Evolutionary conservation across 2,113 vertebrate species (phyloP), one percentile per base, ranked within the genome.

Genomic region (Calyptommatus sinebrachiatus): DNA sequence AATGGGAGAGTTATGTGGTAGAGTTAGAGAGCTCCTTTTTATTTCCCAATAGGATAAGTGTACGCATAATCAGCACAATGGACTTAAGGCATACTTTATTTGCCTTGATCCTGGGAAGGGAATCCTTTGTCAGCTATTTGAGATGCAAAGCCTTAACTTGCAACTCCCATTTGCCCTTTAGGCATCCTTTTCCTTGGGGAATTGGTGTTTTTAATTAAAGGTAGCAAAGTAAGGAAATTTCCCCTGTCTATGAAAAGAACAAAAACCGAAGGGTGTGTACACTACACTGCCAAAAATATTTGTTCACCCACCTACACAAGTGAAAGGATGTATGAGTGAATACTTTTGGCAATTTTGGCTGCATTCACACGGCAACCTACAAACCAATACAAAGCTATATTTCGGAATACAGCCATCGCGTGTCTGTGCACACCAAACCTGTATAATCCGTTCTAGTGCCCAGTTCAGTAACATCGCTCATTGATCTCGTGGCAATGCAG

Each of bases 191-290:
- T 14, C 63, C 24, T 84, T 81, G 45, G 62, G 84, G 76, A 35
- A 75, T 67, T 79, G 28, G 83, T 73, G 78, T 45, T 70, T 16
- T 88, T 91, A 84, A 92, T 89, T 84, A 89, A 91, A 85, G 24
- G 71, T 83, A 84, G 62, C 65, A 83, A 12, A 78, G 65, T 71
- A 87, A 88, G 81, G 66, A 73, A 5, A 4, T 81, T 10, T 82
- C 0, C 85, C 73, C 81, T 82, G 20, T 63, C 41, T 77, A 14
- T 83, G 31, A 12, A 78, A 87, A 83, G 69, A 84, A 71, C 3
- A 26, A 57, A 50, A 73, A 26, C 73, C 35, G 12, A 48, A 73
- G 5, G 29, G 66, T 60, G 26, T 0, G 35, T 41, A 41, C 35
- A 41, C 35, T 41, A 41, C 35, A 41, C 35, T 41, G 35, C 35